Evolutionary conservation across 2,113 vertebrate species (phyloP), one percentile per base, ranked within the genome.

Genomic region (Turdus rufiventris): DNA sequence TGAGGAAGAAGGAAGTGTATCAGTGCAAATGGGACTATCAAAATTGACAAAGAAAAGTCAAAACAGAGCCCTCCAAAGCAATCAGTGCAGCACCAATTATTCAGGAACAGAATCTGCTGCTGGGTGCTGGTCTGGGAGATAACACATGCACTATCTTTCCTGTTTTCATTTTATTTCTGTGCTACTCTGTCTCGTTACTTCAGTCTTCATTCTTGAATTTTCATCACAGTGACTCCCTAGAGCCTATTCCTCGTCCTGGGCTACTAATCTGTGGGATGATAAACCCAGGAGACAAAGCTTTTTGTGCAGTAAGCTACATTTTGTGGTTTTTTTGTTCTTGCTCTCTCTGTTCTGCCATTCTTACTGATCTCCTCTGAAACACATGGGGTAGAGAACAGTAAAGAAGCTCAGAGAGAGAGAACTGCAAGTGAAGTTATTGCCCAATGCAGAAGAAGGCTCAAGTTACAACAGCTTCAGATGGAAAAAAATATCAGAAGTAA

Each of bases 401-500:
- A 65, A 77, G 67, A 38, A 80, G 62, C 38, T 58, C 29, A 88
- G 34, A 58, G 77, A 61, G 77, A 81, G 42, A 48, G 81, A 91
- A 74, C 33, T 54, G 5, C 16, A 85, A 95, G 75, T 78, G 82
- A 96, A 93, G 75, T 93, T 82, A 67, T 48, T 94, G 82, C 38
- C 72, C 56, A 74, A 8, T 51, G 79, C n/a, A 74, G 79, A 78
- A 79, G 89, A 43, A 48, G 60, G 73, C 72, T 85, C 42, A 31
- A 80, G 48, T 65, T 78, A 48, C 77, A 93, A 61, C 89, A 75
- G 63, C 88, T 85, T 86, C 68, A 72, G 73, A 23, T 26, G 10
- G 72, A 67, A 94, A 87, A 91, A 91, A 43, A n/a, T 78, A 92
- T 71, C 88, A 94, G 65, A 95, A 91, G 47, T 48, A 57, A 91